Conservation (phyloP, 2,888 invertebrate genomes). For the Pachliopta kotzebuea region DNA sequence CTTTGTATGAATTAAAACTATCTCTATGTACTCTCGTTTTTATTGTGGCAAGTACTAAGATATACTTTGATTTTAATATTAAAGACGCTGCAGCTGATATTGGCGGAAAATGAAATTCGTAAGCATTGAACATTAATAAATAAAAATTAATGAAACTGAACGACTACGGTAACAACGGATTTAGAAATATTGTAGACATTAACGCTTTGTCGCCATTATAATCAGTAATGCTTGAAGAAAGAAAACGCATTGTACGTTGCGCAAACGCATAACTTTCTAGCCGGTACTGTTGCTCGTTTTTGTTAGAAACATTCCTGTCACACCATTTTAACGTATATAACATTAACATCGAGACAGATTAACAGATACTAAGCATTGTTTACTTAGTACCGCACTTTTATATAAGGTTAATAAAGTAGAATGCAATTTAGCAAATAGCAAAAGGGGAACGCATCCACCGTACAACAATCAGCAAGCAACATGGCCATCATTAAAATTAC, state of each 20-base stretch:
- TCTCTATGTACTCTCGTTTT: too few species aligned
- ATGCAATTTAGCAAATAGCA: constrained; percentile 46
- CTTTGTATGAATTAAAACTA: too few species aligned
- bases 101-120: too few species aligned
- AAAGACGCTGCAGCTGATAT: too few species aligned
- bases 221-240: constrained; percentile 40
- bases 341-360: neutral
- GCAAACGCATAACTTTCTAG: constrained; percentile 57
- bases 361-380: neutral
- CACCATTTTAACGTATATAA: neutral
- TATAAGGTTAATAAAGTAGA: constrained; percentile 27
- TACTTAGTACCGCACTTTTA: neutral
- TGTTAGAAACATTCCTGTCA: constrained; percentile 5
- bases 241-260: constrained; percentile 46
- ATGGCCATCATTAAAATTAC: constrained; percentile 62
- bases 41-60: too few species aligned
- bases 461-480: constrained; percentile 59
- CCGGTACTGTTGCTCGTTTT: constrained; percentile 19
- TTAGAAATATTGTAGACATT: constrained; percentile 9
- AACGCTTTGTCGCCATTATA: constrained; percentile 30
- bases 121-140: too few species aligned
- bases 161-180: neutral
- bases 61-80: too few species aligned
- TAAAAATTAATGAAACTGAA: constrained; percentile 6
- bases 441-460: constrained; percentile 51